Percentiles rank a stretch among this genome's conserved stretches.
phyloP scores from a whole-genome alignment of 2,797 vertebrate genomes.

The Rhadinocentrus ornatus region DNA sequence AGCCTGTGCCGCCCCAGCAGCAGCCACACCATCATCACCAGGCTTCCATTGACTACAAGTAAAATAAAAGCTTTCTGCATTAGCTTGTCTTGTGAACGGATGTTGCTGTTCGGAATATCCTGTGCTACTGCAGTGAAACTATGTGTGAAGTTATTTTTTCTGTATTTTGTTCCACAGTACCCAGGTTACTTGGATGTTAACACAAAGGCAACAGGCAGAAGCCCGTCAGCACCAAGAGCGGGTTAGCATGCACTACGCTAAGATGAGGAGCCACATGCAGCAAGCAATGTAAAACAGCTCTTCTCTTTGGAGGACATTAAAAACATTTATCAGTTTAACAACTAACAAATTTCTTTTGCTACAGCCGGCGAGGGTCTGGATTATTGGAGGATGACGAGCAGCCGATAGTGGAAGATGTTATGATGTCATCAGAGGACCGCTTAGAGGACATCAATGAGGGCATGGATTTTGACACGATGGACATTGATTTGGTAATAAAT shows the following conservation, averaged over 20 bases:
- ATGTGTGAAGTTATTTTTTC: neutral
- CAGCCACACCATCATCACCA: slow-evolving; percentile 84
- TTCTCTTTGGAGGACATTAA: neutral
- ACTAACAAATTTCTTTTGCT: slow-evolving; percentile 15
- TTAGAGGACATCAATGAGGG: slow-evolving; percentile 97
- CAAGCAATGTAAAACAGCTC: slow-evolving; percentile 89
- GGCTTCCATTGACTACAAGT: slow-evolving; percentile 96
- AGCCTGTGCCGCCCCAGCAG: slow-evolving; percentile 68
- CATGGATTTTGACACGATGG: slow-evolving; percentile 98
- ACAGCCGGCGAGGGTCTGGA: slow-evolving; percentile 92
- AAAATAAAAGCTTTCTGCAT: slow-evolving; percentile 44
- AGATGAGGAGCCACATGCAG: slow-evolving; percentile 96
- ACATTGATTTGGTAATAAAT: slow-evolving; percentile 92
- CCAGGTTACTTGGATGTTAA: slow-evolving; percentile 98
- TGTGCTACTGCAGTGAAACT: slow-evolving; percentile 4
- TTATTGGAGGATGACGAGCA: slow-evolving; percentile 98
- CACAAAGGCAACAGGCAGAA: slow-evolving; percentile 95
- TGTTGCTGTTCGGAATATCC: neutral
- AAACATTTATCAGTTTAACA: neutral
- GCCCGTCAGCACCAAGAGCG: slow-evolving; percentile 93
- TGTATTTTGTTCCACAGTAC: slow-evolving; percentile 78
- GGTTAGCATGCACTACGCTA: slow-evolving; percentile 91
- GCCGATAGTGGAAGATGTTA: slow-evolving; percentile 97
- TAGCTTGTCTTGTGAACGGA: neutral
- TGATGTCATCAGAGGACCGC: slow-evolving; percentile 98